Conservation (phyloP, 2,888 invertebrate species). For the Scaptomyza polygonia region DNA sequence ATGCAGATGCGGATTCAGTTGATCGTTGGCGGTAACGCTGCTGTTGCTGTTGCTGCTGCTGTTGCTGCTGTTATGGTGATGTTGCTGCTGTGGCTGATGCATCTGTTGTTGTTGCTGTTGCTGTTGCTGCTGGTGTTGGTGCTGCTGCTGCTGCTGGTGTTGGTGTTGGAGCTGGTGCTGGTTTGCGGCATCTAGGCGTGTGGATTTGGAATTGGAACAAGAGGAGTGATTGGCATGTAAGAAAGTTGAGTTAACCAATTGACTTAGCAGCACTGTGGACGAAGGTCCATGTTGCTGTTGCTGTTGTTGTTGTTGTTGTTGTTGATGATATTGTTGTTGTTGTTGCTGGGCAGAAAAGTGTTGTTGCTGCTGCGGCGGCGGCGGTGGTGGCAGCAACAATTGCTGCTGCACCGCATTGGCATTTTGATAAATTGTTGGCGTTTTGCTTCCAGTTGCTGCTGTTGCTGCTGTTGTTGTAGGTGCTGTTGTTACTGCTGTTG, state of each 20-base stretch:
- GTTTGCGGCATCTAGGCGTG: slow-evolving; percentile 62
- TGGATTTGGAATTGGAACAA: slow-evolving; percentile 66
- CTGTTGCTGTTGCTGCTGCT: slow-evolving; percentile 57
- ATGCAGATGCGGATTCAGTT: slow-evolving; percentile 48
- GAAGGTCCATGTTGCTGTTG: slow-evolving; percentile 83
- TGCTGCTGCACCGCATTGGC: slow-evolving; percentile 68
- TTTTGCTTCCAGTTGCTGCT: slow-evolving; percentile 65
- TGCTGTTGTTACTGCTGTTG: slow-evolving; percentile 27
- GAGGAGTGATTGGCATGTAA: slow-evolving; percentile 74
- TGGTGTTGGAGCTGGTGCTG: slow-evolving; percentile 55
- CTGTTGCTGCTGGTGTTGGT: slow-evolving; percentile 48
- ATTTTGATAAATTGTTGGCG: slow-evolving; percentile 82
- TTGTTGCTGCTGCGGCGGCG: slow-evolving; percentile 66
- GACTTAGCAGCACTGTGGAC: slow-evolving; percentile 85
- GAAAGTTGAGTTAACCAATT: slow-evolving; percentile 84
- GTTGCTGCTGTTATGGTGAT: slow-evolving; percentile 55
- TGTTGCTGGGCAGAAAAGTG: slow-evolving; percentile 57
- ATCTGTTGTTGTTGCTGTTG: slow-evolving; percentile 53
- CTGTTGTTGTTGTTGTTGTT: slow-evolving; percentile 63
- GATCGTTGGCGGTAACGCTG: slow-evolving; percentile 31
- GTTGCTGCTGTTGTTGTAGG: slow-evolving; percentile 56
- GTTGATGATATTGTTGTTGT: slow-evolving; percentile 50
- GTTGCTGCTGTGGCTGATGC: slow-evolving; percentile 50
- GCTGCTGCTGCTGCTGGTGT: slow-evolving; percentile 47
- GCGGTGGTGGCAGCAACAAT: slow-evolving; percentile 84